phyloP scores from a whole-genome alignment of 2,888 invertebrate genomes.

The Trichacis sp. region DNA sequence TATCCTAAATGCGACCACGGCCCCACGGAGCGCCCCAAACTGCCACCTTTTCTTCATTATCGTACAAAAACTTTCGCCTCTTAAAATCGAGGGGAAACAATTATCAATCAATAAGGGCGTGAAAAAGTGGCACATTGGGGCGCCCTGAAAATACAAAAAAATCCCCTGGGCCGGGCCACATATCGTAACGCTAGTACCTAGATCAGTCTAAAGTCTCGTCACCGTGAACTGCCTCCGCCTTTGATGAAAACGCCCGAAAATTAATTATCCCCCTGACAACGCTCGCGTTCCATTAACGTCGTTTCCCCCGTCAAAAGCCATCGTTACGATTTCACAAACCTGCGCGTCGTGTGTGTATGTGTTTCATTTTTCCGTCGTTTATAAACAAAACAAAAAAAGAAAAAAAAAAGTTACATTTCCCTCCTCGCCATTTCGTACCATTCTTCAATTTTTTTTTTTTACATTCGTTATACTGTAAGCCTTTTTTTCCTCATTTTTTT shows the following conservation, averaged over 20 bases:
- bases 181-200: conserved; percentile 67
- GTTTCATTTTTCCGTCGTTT: conserved; percentile 38
- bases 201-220: conserved; percentile 70
- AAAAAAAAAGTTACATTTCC: too few relatives aligned
- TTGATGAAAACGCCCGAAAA: too few relatives aligned
- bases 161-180: conserved; percentile 51
- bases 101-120: too few relatives aligned
- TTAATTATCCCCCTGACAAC: too few relatives aligned
- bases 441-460: conserved; percentile 24
- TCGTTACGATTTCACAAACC: conserved; percentile 24
- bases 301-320: conserved; percentile 15
- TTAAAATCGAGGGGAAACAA: too few relatives aligned
- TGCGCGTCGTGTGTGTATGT: conserved; percentile 44
- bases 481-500: conserved; percentile 36
- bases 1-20: conserved; percentile 63
- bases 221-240: conserved; percentile 68
- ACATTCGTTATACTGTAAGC: conserved; percentile 18
- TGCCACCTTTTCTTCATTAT: conserved; percentile 51
- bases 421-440: background rate
- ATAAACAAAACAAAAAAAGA: conserved; percentile 27
- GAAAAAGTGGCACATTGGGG: conserved; percentile 50
- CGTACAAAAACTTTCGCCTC: conserved; percentile 55
- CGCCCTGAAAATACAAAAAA: conserved; percentile 43
- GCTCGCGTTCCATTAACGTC: conserved; percentile 12
- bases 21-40: conserved; percentile 56